Evolutionary conservation across 2,113 vertebrate genomes (phyloP), one percentile per base, ranked within the genome.

Genomic region (Etheostoma cragini): DNA sequence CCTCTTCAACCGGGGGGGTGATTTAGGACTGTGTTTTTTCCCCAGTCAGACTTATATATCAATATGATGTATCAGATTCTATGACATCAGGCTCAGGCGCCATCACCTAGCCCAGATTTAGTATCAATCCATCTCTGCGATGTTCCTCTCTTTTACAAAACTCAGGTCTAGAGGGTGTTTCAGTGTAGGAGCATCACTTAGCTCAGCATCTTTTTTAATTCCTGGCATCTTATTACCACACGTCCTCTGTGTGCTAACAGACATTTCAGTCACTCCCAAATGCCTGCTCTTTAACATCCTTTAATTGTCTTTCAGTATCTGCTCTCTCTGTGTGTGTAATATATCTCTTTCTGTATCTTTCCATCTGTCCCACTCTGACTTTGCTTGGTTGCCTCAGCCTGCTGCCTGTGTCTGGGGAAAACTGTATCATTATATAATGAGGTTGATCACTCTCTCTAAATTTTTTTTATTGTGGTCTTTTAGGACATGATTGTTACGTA

Each of bases 351-450:
- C 62, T 52, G 26, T 74, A 13, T 78, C 76, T 74, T 72, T 87
- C 70, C 79, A 76, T 80, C 75, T 87, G 79, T 86, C 69, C 49
- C 73, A 81, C 26, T 86, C 46, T 83, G 68, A 87, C 79, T 83
- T 67, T 74, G 71, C 76, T 74, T 67, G 69, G 60, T 79, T 67
- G 75, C 70, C 38, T 11, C 38, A 42, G 38, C 10, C 76, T 76
- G 63, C 88, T 81, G 60, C 53, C 24, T 38, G 73, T 67, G 60
- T 87, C 75, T 72, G 56, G 85, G 66, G 84, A 70, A 73, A 86
- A 78, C 53, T 53, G 46, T 70, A 76, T n/a, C 47, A 17, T 86
- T 84, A 80, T 62, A 49, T 78, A 91, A 86, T 42, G 3, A 64
- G 17, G 74, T 45, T 75, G 49, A 57, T 81, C 2, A 26, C 19